Evolutionary conservation across 1,140 invertebrate genomes (phyloP), one percentile per base, ranked within the genome.

Genomic region (Lanistes nyassanus): DNA sequence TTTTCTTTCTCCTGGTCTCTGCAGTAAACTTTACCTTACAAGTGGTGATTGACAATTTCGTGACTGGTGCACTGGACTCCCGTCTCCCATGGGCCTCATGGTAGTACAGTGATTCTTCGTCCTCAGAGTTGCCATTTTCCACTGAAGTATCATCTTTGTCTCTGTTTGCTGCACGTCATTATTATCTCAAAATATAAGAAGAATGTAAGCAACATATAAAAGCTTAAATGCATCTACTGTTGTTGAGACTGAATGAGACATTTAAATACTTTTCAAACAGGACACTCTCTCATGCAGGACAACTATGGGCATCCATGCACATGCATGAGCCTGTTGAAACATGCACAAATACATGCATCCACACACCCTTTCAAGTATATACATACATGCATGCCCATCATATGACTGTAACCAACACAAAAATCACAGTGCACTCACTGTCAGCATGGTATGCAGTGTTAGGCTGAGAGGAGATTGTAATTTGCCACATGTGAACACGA

Each of bases 401-500:
- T 11, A 23, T 23, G 0, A 60, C 56, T 26, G 56, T 23, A 11
- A 7, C 9, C 23, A 16, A 60, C 9, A n/a, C 3, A 60, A 11
- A n/a, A 51, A 72, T 13, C 29, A 29, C 21, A 47, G 0, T 29
- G 47, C 56, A 26, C 29, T 69, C 55, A 53, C 74, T 55, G 65
- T 70, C 68, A n/a, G 23, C 31, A n/a, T 58, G 16, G 36, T 75
- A 58, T 47, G 78, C 67, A 47, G 71, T 29, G n/a, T 64, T 80
- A 53, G 82, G 78, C 76, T 95, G 94, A 16, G 96, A 98, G 0
- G 95, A 94, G 73, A 98, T 97, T 0, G 95, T 93, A 19, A 99
- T 91, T 83, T 95, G 92, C 97, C 97, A 99, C 95, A 98, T 98
- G 83, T 98, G 97, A 7, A 98, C 93, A 0, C 95, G 94, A n/a